Conservation (phyloP, 2,888 invertebrate species). For the Odontocerum albicorne region DNA sequence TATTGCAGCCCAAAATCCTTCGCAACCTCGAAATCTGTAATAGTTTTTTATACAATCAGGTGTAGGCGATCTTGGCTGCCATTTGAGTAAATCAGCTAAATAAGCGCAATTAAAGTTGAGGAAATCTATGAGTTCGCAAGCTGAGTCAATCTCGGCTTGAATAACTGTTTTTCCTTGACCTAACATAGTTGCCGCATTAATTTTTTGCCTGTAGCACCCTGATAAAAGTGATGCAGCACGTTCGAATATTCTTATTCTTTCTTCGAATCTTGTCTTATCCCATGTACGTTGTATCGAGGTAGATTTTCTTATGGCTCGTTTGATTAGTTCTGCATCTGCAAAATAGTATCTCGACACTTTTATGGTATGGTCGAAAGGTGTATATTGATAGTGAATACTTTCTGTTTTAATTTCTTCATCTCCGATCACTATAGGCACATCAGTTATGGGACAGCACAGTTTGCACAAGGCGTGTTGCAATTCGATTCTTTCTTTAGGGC, state of each 20-base stretch:
- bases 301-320: conserved; percentile 81
- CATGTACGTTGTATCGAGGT: conserved; percentile 80
- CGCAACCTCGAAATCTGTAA: conserved; percentile 85
- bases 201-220: conserved; percentile 79
- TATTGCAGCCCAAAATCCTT: conserved; percentile 98
- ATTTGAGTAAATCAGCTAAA: conserved; percentile 81
- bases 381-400: conserved; percentile 74
- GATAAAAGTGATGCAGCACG: conserved; percentile 90
- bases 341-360: conserved; percentile 91
- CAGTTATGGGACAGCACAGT: conserved; percentile 67
- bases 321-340: conserved; percentile 80
- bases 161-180: conserved; percentile 93
- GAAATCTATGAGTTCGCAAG: conserved; percentile 95
- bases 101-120: conserved; percentile 82
- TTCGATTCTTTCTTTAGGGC: conserved; percentile 76
- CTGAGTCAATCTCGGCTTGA: conserved; percentile 97
- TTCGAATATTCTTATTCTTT: conserved; percentile 81
- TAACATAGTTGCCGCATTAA: conserved; percentile 96
- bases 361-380: conserved; percentile 88
- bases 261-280: conserved; percentile 82
- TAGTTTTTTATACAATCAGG: conserved; percentile 73
- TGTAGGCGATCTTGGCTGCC: conserved; percentile 87
- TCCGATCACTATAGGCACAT: conserved; percentile 95
- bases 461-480: conserved; percentile 69
- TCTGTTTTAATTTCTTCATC: conserved; percentile 79